A percentile compares a stretch with the other conserved stretches of the same genome.
phyloP scores from a whole-genome alignment of 2,113 vertebrate species.

The Poecile atricapillus region DNA sequence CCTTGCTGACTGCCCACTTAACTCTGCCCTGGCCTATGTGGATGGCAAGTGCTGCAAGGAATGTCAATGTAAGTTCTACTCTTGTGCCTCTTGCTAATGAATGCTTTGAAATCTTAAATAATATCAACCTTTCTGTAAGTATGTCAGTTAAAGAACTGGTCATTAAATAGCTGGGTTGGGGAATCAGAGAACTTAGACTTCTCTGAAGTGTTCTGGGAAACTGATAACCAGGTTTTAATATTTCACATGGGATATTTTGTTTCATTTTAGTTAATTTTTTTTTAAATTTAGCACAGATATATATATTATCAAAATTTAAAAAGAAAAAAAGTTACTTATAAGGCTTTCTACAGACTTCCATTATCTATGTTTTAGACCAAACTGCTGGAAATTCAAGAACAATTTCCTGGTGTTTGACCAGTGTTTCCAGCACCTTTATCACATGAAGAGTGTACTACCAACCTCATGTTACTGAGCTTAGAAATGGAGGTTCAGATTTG shows the following conservation, averaged over 20 bases:
- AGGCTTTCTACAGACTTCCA: background rate
- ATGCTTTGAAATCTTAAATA: background rate
- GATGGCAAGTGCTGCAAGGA: conserved; percentile 94
- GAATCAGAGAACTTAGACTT: background rate
- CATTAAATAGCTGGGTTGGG: background rate
- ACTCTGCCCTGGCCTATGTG: conserved; percentile 83
- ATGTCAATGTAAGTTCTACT: conserved; percentile 86
- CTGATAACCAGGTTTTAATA: background rate
- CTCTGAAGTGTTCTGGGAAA: background rate
- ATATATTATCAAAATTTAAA: background rate
- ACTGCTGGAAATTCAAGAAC: background rate
- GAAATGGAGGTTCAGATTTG: background rate
- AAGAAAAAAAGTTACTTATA: background rate
- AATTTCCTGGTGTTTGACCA: background rate
- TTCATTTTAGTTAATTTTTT: background rate
- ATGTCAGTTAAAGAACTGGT: background rate
- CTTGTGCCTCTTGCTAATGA: background rate
- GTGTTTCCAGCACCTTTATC: background rate
- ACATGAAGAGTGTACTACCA: background rate
- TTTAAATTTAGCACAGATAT: background rate
- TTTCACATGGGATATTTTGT: background rate
- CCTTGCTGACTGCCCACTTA: conserved; percentile 80
- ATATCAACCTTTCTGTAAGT: background rate
- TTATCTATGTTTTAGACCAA: background rate
- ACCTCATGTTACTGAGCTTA: background rate